These are phyloP conservation scores for Nixonia krombeini DNA, from an alignment of 1,140 invertebrate genomes.

Conservation along the genomic window DNA sequence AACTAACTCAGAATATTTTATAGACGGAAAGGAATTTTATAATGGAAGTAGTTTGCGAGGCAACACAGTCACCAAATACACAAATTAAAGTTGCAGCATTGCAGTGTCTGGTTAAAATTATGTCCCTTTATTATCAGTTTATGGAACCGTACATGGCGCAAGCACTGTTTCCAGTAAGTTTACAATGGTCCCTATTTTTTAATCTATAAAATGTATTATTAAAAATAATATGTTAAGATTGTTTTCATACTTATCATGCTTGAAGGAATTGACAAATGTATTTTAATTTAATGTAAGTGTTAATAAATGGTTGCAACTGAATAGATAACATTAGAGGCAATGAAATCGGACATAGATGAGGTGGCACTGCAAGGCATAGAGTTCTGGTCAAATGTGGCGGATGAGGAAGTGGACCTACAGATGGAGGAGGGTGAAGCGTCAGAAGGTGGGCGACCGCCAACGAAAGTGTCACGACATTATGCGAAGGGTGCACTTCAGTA, in stretches of 20 bases:
- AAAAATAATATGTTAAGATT: background rate
- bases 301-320: too few species aligned
- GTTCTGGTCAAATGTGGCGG: constrained; percentile 99
- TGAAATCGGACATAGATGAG: constrained; percentile 97
- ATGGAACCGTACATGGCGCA: constrained; percentile 99
- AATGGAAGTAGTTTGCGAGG: constrained; percentile 99
- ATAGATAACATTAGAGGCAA: constrained; percentile 97
- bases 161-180: constrained; percentile 92
- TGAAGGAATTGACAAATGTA: too few species aligned
- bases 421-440: constrained; percentile 95
- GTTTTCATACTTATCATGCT: too few species aligned
- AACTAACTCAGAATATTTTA: constrained; percentile 37
- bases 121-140: constrained; percentile 98
- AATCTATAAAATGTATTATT: background rate
- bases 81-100: constrained; percentile 95
- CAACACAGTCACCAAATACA: constrained; percentile 87
- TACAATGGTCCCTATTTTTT: background rate
- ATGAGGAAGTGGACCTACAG: constrained; percentile 97
- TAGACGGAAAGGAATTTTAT: constrained; percentile 97
- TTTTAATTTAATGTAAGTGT: too few species aligned
- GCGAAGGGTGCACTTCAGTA: constrained; percentile 96
- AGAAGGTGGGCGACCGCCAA: constrained; percentile 92
- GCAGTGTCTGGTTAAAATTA: constrained; percentile 99
- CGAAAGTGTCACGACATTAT: constrained; percentile 91
- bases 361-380: constrained; percentile 99